Evolutionary conservation across 2,888 invertebrate genomes (phyloP).

Genomic region (Thecocarcelia acutangulata): DNA sequence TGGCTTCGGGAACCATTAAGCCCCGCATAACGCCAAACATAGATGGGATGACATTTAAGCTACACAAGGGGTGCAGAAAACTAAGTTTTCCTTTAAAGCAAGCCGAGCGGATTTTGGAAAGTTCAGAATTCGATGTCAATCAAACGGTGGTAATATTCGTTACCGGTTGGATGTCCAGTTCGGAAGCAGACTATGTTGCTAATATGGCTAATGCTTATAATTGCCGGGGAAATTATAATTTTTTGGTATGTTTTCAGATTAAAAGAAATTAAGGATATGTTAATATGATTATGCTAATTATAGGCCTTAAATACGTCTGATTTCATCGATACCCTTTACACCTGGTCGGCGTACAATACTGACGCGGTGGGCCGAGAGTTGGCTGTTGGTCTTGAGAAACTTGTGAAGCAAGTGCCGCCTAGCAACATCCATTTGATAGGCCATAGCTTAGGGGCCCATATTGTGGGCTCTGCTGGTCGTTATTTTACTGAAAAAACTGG

Average conservation of each 20-base stretch:
- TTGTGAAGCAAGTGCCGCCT: conserved; percentile 70
- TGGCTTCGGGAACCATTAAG: conserved; percentile 63
- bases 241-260: conserved; percentile 68
- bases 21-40: conserved; percentile 72
- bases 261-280: background rate
- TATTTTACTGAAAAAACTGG: conserved; percentile 72
- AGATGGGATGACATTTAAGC: conserved; percentile 71
- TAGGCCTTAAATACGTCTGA: conserved; percentile 77
- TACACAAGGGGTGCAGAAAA: conserved; percentile 70
- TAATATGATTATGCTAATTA: background rate
- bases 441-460: conserved; percentile 78
- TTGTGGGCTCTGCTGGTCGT: conserved; percentile 75
- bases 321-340: conserved; percentile 78
- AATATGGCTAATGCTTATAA: conserved; percentile 73
- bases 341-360: conserved; percentile 80
- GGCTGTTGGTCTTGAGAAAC: conserved; percentile 71
- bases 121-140: conserved; percentile 71
- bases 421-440: conserved; percentile 76
- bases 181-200: conserved; percentile 66
- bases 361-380: conserved; percentile 74
- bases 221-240: conserved; percentile 75
- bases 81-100: conserved; percentile 71
- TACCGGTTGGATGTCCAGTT: conserved; percentile 75
- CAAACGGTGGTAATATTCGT: conserved; percentile 75
- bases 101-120: conserved; percentile 68